These are phyloP conservation scores for Circaetus gallicus DNA, from an alignment of 2,113 vertebrate genomes.

Conservation along the genomic window DNA sequence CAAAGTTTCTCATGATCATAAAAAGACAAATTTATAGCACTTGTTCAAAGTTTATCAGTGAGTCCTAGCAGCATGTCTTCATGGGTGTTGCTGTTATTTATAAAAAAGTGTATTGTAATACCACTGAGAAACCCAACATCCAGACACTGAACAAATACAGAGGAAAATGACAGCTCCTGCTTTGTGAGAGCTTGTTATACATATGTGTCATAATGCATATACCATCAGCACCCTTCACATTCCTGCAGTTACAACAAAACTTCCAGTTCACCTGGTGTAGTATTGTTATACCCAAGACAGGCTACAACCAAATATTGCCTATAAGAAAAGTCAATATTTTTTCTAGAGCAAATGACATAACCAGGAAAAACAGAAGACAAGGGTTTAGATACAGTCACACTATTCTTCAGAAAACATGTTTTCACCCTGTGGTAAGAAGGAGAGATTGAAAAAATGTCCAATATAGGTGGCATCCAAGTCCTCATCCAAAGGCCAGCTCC, in stretches of 20 bases:
- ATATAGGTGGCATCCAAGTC: rapidly evolving
- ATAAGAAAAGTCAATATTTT: background rate
- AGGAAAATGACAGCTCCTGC: background rate
- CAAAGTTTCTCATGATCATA: background rate
- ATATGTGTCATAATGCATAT: background rate
- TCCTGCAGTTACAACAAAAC: background rate
- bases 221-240: background rate
- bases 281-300: background rate
- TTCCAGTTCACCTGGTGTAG: background rate
- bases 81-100: background rate
- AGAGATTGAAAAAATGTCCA: background rate
- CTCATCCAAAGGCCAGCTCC: background rate
- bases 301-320: background rate
- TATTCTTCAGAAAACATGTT: background rate
- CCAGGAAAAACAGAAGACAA: background rate
- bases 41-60: background rate
- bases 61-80: background rate
- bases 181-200: background rate
- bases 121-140: background rate
- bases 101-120: background rate
- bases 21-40: background rate
- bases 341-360: background rate
- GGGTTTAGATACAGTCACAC: background rate
- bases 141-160: background rate
- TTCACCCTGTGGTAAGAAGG: background rate